Base-by-base conservation (phyloP, 2,888 invertebrate genomes). In the Diaperis boleti region DNA sequence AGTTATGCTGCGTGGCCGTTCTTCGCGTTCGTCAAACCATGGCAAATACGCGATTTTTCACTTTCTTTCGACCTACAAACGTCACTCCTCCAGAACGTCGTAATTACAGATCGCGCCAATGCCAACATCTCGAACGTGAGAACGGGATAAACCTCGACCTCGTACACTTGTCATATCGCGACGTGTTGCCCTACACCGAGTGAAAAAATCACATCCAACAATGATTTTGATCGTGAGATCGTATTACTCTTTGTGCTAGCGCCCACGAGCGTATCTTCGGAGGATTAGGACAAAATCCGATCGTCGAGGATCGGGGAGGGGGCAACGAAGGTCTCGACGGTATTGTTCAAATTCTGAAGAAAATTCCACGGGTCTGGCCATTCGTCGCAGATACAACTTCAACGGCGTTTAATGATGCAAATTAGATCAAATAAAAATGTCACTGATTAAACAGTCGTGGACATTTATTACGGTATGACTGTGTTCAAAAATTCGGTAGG, bases 221-320 rank as follows among this genome's bases (percentile, higher is more conserved):
- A 33, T 33, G 33, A 33, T 33, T 33, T 33, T 33, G 33, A 33
- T 33, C 33, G 33, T 33, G 33, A 33, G 33, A 33, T 33, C 33
- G 33, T 33, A 11, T 33, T 33, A 39, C 39, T 13, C 39, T 39
- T 39, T 39, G 39, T 39, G 33, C 39, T 8, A 39, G 15, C 39
- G 39, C 39, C 39, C 39, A 39, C 39, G 18, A 39, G 17, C 39
- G 39, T 39, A 39, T 39, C 39, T 17, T 39, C 14, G 11, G 18
- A 39, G 33, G 33, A 33, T 33, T 33, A 33, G 33, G 33, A 33
- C 11, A 33, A 33, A 33, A 33, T 33, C 33, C 33, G 11, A 13
- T 33, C 33, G 33, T 1, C n/a, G 33, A 26, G 26, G 6, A 26
- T n/a, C n/a, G n/a, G 26, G n/a, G 26, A 26, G 26, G 26, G 26